Percentiles rank a stretch among this genome's conserved stretches.
Evolutionary conservation across 2,888 invertebrate genomes (phyloP).

Genomic region (Hyppa rectilinea): DNA sequence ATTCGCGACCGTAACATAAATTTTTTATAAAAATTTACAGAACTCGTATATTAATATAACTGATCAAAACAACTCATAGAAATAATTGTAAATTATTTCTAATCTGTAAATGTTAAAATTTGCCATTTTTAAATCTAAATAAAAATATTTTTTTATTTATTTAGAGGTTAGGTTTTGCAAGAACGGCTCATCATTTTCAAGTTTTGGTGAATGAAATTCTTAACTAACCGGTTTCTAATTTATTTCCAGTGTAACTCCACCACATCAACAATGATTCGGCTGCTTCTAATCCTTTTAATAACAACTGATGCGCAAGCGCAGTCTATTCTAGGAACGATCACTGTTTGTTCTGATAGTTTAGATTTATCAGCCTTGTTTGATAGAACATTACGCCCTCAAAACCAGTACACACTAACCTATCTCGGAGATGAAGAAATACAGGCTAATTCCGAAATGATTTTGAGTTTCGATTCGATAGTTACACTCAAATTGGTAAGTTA

Average conservation of each 20-base stretch:
- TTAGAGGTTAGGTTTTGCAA: too few relatives aligned
- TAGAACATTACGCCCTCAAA: not conserved
- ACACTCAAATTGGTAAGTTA: conserved; percentile 10
- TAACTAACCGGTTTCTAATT: not conserved
- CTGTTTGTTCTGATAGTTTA: conserved; percentile 2
- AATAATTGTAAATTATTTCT: too few relatives aligned
- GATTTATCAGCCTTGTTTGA: not conserved
- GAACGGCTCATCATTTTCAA: too few relatives aligned
- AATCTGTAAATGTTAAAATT: too few relatives aligned
- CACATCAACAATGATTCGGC: conserved; percentile 13
- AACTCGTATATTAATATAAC: too few relatives aligned
- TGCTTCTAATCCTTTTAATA: not conserved
- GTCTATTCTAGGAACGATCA: not conserved
- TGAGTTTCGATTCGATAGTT: conserved; percentile 8
- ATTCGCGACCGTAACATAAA: not conserved
- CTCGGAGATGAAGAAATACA: not conserved
- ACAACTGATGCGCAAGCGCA: not conserved
- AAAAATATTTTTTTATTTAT: too few relatives aligned
- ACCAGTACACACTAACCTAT: conserved; percentile 11
- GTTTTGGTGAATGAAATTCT: not conserved
- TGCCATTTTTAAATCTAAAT: too few relatives aligned
- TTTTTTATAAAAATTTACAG: too few relatives aligned
- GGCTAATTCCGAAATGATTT: not conserved
- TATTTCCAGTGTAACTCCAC: conserved; percentile 2
- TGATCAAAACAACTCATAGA: not conserved